phyloP scores from a whole-genome alignment of 2,113 vertebrate genomes.

The Seriola quinqueradiata region DNA sequence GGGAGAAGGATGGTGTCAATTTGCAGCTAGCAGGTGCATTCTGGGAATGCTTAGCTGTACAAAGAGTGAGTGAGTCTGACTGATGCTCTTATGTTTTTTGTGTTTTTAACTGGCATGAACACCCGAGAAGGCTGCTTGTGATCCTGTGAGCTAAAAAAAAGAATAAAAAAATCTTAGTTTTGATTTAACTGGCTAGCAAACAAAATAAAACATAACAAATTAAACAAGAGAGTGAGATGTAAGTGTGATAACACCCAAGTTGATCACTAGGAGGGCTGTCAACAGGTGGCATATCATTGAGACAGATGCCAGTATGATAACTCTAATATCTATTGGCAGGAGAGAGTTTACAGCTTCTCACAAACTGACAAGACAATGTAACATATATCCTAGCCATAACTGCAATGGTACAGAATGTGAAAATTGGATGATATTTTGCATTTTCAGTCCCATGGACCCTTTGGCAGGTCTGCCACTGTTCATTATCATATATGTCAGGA shows the following conservation, averaged over 20 bases:
- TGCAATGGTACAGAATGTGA: too few relatives aligned
- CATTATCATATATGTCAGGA: too few relatives aligned
- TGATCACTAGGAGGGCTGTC: background rate
- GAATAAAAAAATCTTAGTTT: background rate
- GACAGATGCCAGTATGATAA: background rate
- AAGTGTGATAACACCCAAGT: background rate
- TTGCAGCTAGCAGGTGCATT: background rate
- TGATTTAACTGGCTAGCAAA: background rate
- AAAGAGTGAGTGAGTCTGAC: background rate
- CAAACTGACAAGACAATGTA: background rate
- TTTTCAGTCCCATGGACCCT: too few relatives aligned
- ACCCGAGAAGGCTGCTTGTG: background rate
- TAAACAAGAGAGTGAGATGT: too few relatives aligned
- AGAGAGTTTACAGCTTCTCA: background rate
- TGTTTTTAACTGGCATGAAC: background rate
- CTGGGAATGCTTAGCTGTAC: background rate
- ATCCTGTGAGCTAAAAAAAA: background rate
- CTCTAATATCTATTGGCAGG: background rate
- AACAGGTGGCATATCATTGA: background rate
- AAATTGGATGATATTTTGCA: too few relatives aligned
- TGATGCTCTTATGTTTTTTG: background rate
- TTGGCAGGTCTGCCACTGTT: too few relatives aligned
- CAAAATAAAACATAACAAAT: background rate
- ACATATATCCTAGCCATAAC: too few relatives aligned
- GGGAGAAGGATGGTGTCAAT: background rate